Base-by-base conservation (phyloP, 2,797 vertebrate genomes). In the Xenopus petersii region DNA sequence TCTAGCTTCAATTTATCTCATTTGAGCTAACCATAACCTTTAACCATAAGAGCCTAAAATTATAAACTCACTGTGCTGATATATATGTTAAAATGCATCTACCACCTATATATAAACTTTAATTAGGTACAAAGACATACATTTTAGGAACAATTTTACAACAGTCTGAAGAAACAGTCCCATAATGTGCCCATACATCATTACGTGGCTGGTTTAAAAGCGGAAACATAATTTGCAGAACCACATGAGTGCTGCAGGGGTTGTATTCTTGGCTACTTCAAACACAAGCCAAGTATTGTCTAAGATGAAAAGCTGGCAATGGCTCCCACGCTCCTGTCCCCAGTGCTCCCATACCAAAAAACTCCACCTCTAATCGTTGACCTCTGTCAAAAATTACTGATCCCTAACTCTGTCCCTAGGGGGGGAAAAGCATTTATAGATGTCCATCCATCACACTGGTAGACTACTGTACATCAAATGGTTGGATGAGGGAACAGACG, bases 261-360 rank as follows among this genome's bases (percentile, higher is more conserved):
- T 67, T 61, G 26, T 71, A 66, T 51, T 47, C 21, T 17, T 54
- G 1, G 36, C 61, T 54, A 66, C 63, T 61, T 61, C 64, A 77
- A 77, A 77, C 69, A 67, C 75, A 77, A 71, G 69, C 48, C 64
- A 62, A 15, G 46, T 72, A 77, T 73, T 77, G 64, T 72, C 75
- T 36, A 5, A 60, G 75, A 73, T 77, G 65, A 61, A 73, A 77
- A 71, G 66, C 12, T 55, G 15, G 16, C 49, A 30, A 16, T 33
- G 65, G 13, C 24, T 73, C 65, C 70, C 64, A 68, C 70, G 75
- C 70, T 49, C 55, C 54, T 67, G 33, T 68, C 33, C 33, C 36
- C 13, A 64, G 64, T 70, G 10, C 47, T 42, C 70, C 75, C 75
- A 65, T 64, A 70, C 64, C 49, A 73, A 56, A 64, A 58, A 77